phyloP scores from a whole-genome alignment of 1,140 invertebrate genomes.

The Hylaeus volcanicus region DNA sequence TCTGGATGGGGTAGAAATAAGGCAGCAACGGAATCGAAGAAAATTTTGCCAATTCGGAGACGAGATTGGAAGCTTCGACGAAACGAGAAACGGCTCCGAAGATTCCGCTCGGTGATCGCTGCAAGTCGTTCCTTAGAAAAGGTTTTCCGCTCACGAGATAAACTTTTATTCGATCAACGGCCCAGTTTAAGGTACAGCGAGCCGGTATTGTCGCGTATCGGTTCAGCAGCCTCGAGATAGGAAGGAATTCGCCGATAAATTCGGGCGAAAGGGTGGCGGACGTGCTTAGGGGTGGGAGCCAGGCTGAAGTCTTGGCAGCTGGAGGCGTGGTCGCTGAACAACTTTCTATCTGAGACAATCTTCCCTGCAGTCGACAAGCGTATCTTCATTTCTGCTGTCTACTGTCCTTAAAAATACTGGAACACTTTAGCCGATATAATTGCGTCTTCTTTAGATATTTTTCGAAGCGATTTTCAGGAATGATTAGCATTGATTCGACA shows the following conservation, averaged over 20 bases:
- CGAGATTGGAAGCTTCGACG: not conserved
- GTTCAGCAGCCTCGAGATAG: conserved; percentile 36
- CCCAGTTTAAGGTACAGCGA: not conserved
- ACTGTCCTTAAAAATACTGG: too few species aligned
- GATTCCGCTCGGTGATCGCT: not conserved
- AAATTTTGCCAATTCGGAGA: not conserved
- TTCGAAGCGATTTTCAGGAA: too few species aligned
- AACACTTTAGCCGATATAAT: too few species aligned
- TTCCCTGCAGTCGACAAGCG: too few species aligned
- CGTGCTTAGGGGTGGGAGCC: not conserved
- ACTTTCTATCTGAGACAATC: conserved; percentile 46
- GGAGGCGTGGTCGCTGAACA: conserved; percentile 50
- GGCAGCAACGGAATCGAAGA: not conserved
- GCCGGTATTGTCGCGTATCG: conserved; percentile 20
- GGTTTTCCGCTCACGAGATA: not conserved
- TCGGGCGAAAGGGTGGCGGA: conserved; percentile 29
- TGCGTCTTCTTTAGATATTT: too few species aligned
- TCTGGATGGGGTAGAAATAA: not conserved
- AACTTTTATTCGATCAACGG: conserved; percentile 18
- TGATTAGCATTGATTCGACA: too few species aligned
- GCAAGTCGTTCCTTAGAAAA: not conserved
- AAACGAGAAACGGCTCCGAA: too few species aligned
- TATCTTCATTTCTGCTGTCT: too few species aligned
- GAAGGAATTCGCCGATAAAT: conserved; percentile 33
- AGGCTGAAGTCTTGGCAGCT: conserved; percentile 39